Percentiles rank a stretch among this genome's conserved stretches.
phyloP scores from a whole-genome alignment of 2,797 vertebrate species.

The Protonibea diacanthus region DNA sequence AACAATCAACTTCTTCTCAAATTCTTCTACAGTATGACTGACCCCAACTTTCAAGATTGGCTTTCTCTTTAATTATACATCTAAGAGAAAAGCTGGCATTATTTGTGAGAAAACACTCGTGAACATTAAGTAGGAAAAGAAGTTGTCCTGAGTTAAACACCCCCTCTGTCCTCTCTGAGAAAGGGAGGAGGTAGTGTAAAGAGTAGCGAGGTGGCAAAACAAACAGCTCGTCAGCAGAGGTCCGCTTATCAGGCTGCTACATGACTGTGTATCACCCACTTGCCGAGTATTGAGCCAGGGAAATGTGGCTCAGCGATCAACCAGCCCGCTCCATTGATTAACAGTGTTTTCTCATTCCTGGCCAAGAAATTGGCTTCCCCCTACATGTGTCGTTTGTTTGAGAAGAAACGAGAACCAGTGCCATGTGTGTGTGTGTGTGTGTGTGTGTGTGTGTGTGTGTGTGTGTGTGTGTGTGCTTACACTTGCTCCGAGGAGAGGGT shows the following conservation, averaged over 20 bases:
- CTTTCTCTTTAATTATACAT: background rate
- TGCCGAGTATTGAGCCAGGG: constrained; percentile 54
- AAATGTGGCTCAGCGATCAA: constrained; percentile 66
- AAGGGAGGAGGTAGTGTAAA: constrained; percentile 27
- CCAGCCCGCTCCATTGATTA: constrained; percentile 72
- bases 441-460: constrained; percentile 56
- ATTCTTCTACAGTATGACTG: no score
- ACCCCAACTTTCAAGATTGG: background rate
- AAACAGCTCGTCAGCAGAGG: constrained; percentile 60
- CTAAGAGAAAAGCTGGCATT: background rate
- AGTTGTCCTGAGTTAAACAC: constrained; percentile 12
- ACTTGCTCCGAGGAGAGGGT: constrained; percentile 55
- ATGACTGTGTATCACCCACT: constrained; percentile 63
- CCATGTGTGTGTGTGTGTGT: constrained; percentile 59
- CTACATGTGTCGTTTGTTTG: constrained; percentile 70
- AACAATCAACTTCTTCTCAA: no score
- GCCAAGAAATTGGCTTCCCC: constrained; percentile 55
- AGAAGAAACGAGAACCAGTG: constrained; percentile 50
- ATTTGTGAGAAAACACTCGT: background rate
- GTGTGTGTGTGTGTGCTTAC: constrained; percentile 63
- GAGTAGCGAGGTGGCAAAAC: constrained; percentile 51
- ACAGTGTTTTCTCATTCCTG: constrained; percentile 63
- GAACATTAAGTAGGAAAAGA: background rate
- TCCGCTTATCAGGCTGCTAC: constrained; percentile 63
- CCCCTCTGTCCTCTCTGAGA: background rate